Base-by-base conservation (phyloP, 53 echinoderm and acorn worm genomes). In the Stichopus horrens region DNA sequence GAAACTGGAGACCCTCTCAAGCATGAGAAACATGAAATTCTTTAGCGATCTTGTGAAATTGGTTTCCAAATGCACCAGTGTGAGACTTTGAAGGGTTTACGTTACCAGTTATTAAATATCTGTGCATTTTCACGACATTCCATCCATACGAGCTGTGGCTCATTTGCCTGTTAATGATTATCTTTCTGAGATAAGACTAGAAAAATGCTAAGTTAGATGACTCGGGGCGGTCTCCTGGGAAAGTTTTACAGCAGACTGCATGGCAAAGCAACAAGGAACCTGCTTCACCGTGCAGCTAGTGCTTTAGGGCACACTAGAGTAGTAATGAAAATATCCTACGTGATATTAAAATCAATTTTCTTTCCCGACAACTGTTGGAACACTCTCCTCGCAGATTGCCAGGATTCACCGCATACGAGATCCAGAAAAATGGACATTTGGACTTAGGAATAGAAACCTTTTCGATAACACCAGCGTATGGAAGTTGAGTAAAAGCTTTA, bases 311-410 rank as follows among this genome's bases (percentile, higher is more conserved):
- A 81, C 58, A 57, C 8, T 81, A 7, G 18, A 81, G 9, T 58
- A 58, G 81, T 81, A 81, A 81, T 81, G 81, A 81, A 81, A 81
- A 81, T 81, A 81, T 81, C 81, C 56, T 55, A 55, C 81, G 57
- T 81, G 81, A 81, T 81, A 81, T 81, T 81, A 81, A 81, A 81
- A 81, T 81, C 81, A 81, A 81, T 81, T 81, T 81, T 58, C 19
- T 20, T 71, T 77, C 56, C 81, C 81, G 81, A 81, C 81, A 81
- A 81, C 58, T 81, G 81, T 81, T 57, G 57, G 81, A 81, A 81
- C 81, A 56, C 56, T 16, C 56, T 58, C 58, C 55, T 6, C 1
- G 18, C n/a, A 71, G 71, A 71, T 71, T 71, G 71, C 71, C 71
- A 18, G 71, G 71, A 71, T 71, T 71, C 5, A n/a, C 19, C 71